These are phyloP conservation scores for Epinotia demarniana DNA, from an alignment of 2,888 invertebrate genomes.

Conservation along the genomic window DNA sequence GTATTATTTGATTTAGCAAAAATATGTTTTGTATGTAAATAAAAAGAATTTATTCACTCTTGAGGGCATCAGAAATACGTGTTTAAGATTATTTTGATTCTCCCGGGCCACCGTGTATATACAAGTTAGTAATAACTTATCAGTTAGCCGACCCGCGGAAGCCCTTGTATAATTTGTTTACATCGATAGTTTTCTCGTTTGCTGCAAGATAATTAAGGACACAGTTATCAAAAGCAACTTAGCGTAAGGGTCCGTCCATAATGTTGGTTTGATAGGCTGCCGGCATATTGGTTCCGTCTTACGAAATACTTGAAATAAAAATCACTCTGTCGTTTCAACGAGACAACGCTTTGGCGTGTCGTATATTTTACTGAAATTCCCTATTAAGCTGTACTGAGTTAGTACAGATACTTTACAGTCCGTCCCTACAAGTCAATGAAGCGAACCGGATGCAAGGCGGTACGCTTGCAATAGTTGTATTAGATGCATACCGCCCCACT, in stretches of 20 bases:
- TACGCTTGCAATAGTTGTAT: no score
- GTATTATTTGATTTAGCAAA: no score
- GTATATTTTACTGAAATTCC: neutral
- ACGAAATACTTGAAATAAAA: neutral
- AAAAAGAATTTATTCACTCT: no score
- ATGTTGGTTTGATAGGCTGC: slow-evolving; percentile 20
- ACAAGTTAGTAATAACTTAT: neutral
- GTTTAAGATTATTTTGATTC: no score
- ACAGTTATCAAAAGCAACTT: slow-evolving; percentile 31
- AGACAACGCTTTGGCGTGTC: neutral
- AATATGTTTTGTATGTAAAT: no score
- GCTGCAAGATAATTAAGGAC: slow-evolving; percentile 31
- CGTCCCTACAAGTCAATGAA: no score
- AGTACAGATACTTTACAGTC: no score
- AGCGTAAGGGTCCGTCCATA: slow-evolving; percentile 17
- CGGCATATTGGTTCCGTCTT: slow-evolving; percentile 6
- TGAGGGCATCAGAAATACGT: no score
- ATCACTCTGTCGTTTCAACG: neutral
- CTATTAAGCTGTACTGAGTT: no score
- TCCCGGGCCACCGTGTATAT: no score
- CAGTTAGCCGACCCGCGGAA: neutral
- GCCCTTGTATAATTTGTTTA: slow-evolving; percentile 9
- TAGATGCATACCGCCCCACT: no score
- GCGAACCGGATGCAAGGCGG: no score
- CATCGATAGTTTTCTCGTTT: slow-evolving; percentile 36